phyloP scores from a whole-genome alignment of 2,797 vertebrate genomes.

The Phrynocephalus guinanensis region DNA sequence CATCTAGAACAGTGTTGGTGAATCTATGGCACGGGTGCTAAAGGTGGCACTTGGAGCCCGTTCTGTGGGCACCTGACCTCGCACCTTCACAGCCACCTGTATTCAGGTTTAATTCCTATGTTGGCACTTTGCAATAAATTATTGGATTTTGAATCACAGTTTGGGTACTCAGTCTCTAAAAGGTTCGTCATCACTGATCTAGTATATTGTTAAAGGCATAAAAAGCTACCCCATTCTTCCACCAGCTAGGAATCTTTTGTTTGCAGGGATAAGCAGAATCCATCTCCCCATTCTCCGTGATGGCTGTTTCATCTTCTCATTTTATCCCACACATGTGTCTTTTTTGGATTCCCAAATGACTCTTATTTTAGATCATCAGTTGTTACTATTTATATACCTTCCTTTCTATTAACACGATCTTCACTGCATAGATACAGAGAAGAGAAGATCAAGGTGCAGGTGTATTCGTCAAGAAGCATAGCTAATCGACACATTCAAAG shows the following conservation, averaged over 20 bases:
- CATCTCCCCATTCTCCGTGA: not conserved
- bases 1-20: not conserved
- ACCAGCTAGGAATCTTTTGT: not conserved
- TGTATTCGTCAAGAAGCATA: not conserved
- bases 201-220: too few relatives aligned
- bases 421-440: not conserved
- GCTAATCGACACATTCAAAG: not conserved
- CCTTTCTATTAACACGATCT: not conserved
- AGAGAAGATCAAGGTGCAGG: not conserved
- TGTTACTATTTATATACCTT: not conserved
- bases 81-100: too few relatives aligned
- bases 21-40: too few relatives aligned
- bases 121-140: too few relatives aligned
- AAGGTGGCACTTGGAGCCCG: too few relatives aligned
- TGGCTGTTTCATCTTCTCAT: not conserved
- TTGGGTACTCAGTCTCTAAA: too few relatives aligned
- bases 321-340: not conserved
- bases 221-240: not conserved
- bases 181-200: too few relatives aligned
- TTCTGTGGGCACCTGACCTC: too few relatives aligned
- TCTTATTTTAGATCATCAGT: conserved; percentile 13
- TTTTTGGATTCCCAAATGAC: not conserved
- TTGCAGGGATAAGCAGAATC: not conserved
- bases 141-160: too few relatives aligned
- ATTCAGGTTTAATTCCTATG: too few relatives aligned